Conservation (phyloP, 2,113 vertebrate species). For the Tinamus guttatus region DNA sequence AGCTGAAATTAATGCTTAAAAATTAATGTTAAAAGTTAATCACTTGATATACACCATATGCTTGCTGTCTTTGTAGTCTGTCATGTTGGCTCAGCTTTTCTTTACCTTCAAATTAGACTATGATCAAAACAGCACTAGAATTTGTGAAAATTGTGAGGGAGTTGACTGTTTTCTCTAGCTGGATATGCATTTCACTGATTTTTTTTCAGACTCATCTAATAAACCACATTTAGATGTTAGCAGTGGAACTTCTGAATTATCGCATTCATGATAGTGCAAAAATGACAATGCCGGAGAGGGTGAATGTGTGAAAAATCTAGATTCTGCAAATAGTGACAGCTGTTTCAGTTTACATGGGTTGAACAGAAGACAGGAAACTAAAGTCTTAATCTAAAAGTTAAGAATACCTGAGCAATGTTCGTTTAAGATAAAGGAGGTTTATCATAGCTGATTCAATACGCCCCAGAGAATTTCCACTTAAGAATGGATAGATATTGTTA, state of each 20-base stretch:
- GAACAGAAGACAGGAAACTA: not conserved
- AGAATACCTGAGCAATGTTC: not conserved
- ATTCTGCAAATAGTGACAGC: not conserved
- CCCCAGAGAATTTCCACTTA: not conserved
- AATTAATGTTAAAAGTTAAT: constrained; percentile 58
- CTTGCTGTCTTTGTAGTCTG: constrained; percentile 46
- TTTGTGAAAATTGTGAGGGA: not conserved
- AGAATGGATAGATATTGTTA: not conserved
- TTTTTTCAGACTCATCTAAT: not conserved
- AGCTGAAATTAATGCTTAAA: constrained; percentile 50
- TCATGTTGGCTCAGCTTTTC: constrained; percentile 23
- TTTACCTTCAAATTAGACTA: constrained; percentile 11
- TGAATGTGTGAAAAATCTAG: not conserved
- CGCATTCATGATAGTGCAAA: not conserved
- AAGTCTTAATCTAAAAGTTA: not conserved
- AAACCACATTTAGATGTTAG: not conserved
- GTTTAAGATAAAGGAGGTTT: not conserved
- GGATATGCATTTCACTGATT: not conserved
- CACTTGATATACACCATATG: constrained; percentile 30
- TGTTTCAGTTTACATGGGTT: not conserved
- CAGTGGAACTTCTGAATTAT: not conserved
- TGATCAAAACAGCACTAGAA: constrained; percentile 25
- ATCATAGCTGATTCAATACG: not conserved
- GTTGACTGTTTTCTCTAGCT: not conserved
- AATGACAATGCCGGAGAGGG: not conserved